phyloP scores from a whole-genome alignment of 2,888 invertebrate genomes.

The Macrosiphum euphorbiae region DNA sequence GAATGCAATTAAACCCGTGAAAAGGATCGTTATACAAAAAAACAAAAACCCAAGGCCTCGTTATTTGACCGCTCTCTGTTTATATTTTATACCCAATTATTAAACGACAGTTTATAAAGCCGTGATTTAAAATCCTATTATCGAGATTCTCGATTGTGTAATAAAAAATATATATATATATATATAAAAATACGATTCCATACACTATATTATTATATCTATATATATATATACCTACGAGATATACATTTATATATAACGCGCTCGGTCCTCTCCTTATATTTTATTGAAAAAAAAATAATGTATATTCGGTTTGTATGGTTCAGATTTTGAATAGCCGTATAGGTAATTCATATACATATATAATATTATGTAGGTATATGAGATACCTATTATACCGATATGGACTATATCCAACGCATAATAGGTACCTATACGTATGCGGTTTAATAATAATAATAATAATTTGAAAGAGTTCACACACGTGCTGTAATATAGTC shows the following conservation, averaged over 20 bases:
- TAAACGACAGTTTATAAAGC: constrained; percentile 27
- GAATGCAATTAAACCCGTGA: constrained; percentile 17
- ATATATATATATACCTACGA: neutral
- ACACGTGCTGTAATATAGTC: neutral
- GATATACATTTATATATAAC: neutral
- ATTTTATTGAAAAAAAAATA: constrained; percentile 11
- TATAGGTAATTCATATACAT: neutral
- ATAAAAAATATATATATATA: neutral
- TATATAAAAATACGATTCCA: neutral
- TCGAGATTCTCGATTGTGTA: neutral
- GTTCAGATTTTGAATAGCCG: neutral
- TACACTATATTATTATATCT: neutral
- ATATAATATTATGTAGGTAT: too few species aligned
- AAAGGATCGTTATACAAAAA: neutral
- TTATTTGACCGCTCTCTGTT: neutral
- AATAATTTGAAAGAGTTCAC: neutral
- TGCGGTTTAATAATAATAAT: neutral
- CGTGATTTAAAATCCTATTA: constrained; percentile 38
- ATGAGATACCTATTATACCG: neutral
- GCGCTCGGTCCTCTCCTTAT: neutral
- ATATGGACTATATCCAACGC: neutral
- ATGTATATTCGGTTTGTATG: neutral
- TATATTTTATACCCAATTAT: constrained; percentile 36
- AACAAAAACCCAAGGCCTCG: neutral
- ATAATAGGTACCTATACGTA: neutral